These are phyloP conservation scores for Gavialis gangeticus DNA, from an alignment of 2,113 vertebrate genomes.

Conservation along the genomic window DNA sequence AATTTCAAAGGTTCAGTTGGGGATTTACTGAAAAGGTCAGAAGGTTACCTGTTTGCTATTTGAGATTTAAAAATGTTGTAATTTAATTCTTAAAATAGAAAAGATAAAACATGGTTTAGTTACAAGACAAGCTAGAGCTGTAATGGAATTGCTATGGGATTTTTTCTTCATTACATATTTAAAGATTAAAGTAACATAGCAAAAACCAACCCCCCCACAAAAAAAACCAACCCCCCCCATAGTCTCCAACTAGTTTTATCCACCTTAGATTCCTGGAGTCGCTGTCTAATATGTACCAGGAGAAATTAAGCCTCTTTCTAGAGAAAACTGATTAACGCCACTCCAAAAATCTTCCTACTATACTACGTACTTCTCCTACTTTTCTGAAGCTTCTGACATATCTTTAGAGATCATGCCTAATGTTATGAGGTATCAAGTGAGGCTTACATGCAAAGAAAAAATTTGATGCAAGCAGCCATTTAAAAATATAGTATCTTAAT, in stretches of 20 bases:
- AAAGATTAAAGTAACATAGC: constrained; percentile 2
- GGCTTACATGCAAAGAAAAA: neutral
- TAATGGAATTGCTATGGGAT: constrained; percentile 4
- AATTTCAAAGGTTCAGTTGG: constrained; percentile 80
- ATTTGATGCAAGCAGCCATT: neutral
- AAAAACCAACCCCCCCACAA: neutral
- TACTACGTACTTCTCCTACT: neutral
- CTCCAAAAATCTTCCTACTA: constrained; percentile 14
- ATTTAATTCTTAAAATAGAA: constrained; percentile 63
- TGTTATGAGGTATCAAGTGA: neutral
- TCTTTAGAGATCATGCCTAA: neutral
- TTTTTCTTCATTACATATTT: neutral
- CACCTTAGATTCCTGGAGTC: constrained; percentile 27
- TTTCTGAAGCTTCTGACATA: neutral
- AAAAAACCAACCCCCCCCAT: neutral
- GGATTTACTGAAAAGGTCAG: constrained; percentile 83
- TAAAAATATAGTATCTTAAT: constrained; percentile 13
- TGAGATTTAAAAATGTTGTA: constrained; percentile 66
- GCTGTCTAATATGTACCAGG: neutral
- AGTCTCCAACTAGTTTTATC: neutral
- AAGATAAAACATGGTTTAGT: constrained; percentile 18
- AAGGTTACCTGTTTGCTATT: constrained; percentile 79
- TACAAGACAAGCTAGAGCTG: constrained; percentile 43
- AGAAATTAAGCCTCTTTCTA: neutral
- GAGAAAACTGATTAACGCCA: neutral